Conservation (phyloP, 2,888 invertebrate species). For the Apodemia zela region DNA sequence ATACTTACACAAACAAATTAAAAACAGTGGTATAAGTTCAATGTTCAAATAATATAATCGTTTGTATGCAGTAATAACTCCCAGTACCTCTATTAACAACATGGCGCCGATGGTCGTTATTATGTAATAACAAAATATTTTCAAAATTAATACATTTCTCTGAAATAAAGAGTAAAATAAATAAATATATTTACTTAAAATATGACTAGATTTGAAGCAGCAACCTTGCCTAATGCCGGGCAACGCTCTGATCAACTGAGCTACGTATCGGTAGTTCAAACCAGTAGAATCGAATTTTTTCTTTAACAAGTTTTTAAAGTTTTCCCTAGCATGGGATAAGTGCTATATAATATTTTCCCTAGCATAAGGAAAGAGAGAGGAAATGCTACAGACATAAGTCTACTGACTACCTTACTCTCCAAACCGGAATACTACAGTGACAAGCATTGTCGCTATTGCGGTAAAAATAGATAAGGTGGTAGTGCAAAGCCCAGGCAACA, state of each 20-base stretch:
- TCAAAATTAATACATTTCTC: background rate
- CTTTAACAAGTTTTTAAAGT: too few relatives aligned
- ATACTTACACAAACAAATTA: background rate
- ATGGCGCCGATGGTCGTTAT: background rate
- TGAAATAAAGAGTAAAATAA: background rate
- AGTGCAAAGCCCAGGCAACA: too few relatives aligned
- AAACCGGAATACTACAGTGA: too few relatives aligned
- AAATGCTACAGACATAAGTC: too few relatives aligned
- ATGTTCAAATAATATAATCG: background rate
- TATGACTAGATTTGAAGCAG: background rate
- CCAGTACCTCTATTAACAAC: background rate
- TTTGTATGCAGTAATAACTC: background rate
- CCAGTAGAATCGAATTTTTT: too few relatives aligned
- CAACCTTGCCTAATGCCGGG: background rate
- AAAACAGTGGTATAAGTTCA: background rate
- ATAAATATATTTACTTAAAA: background rate
- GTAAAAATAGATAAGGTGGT: too few relatives aligned
- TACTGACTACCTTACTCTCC: too few relatives aligned
- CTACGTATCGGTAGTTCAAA: too few relatives aligned
- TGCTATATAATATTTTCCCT: too few relatives aligned
- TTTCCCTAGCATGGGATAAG: too few relatives aligned
- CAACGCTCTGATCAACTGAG: background rate
- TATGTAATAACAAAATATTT: constrained; percentile 6
- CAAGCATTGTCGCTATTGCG: too few relatives aligned
- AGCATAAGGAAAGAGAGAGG: too few relatives aligned